A percentile compares a stretch with the other conserved stretches of the same genome.
These are phyloP conservation scores for Drosophila leontia DNA, from an alignment of 1,140 invertebrate species.

Conservation along the genomic window DNA sequence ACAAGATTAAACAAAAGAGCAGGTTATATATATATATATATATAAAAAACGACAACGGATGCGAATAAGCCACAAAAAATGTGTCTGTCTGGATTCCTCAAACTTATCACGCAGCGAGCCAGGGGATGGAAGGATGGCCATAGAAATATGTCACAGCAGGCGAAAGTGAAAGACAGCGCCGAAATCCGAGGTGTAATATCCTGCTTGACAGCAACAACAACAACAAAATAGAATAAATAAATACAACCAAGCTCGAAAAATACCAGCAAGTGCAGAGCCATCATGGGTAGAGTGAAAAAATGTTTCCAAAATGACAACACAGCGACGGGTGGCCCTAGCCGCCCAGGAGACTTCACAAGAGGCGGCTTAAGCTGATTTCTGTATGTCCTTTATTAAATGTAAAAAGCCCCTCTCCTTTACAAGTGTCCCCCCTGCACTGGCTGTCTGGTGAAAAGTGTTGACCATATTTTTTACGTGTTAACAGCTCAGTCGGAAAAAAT, in stretches of 20 bases:
- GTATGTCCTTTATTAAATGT: conserved; percentile 50
- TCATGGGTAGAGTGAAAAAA: conserved; percentile 25
- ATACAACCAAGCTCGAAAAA: conserved; percentile 16
- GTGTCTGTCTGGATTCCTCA: conserved; percentile 50
- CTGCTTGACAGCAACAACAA: conserved; percentile 62
- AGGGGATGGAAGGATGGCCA: conserved; percentile 41
- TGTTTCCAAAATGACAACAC: conserved; percentile 32
- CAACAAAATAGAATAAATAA: conserved; percentile 15
- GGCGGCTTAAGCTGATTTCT: conserved; percentile 47
- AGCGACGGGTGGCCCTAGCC: conserved; percentile 46
- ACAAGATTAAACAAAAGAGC: conserved; percentile 61
- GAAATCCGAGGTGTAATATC: conserved; percentile 79
- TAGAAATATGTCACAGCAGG: conserved; percentile 81
- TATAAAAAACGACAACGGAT: conserved; percentile 49
- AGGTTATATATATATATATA: conserved; percentile 12
- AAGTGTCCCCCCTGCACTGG: neutral
- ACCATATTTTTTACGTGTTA: conserved; percentile 4
- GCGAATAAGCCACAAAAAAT: conserved; percentile 52
- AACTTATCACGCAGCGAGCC: conserved; percentile 52
- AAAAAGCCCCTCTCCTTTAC: neutral
- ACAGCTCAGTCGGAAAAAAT: neutral
- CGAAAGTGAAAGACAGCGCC: conserved; percentile 77
- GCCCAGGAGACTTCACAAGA: conserved; percentile 20
- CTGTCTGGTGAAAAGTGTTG: conserved; percentile 10
- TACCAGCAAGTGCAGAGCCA: conserved; percentile 22